A percentile compares a stretch with the other conserved stretches of the same genome.
Conservation (phyloP, 2,888 invertebrate genomes). For the Cynaeus angustus region DNA sequence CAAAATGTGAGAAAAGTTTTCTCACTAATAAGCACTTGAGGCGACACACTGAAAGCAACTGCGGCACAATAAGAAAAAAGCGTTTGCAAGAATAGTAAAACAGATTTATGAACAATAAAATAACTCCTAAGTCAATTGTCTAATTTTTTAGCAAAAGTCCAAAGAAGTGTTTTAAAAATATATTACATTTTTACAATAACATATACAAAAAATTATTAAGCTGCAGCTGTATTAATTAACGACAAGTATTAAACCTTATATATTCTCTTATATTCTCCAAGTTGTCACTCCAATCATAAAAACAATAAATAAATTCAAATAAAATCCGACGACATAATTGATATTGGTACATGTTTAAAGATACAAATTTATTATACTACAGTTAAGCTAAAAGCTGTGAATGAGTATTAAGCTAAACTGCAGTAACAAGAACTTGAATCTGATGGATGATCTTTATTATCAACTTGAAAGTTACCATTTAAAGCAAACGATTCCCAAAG, state of each 20-base stretch:
- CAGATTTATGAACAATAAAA: no score
- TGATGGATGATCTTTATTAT: slow-evolving; percentile 63
- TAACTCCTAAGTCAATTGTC: no score
- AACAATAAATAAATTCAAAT: background rate
- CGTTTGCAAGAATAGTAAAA: no score
- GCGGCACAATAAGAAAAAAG: background rate
- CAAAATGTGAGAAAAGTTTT: slow-evolving; percentile 59
- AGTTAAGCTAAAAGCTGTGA: background rate
- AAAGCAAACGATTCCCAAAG: slow-evolving; percentile 79
- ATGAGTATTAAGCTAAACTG: slow-evolving; percentile 62
- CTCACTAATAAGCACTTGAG: slow-evolving; percentile 56
- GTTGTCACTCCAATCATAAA: background rate
- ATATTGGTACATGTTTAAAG: slow-evolving; percentile 1
- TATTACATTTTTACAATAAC: no score
- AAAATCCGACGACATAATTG: background rate
- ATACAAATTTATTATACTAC: slow-evolving; percentile 25
- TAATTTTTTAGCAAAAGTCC: no score
- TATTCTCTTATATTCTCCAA: no score
- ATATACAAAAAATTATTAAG: no score
- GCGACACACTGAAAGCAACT: slow-evolving; percentile 47
- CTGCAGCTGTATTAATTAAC: no score
- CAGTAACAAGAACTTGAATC: slow-evolving; percentile 66
- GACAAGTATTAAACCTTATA: no score
- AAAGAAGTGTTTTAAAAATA: no score
- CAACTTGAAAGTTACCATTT: slow-evolving; percentile 65